Base-by-base conservation (phyloP, 2,113 vertebrate genomes). In the Mohoua ochrocephala region DNA sequence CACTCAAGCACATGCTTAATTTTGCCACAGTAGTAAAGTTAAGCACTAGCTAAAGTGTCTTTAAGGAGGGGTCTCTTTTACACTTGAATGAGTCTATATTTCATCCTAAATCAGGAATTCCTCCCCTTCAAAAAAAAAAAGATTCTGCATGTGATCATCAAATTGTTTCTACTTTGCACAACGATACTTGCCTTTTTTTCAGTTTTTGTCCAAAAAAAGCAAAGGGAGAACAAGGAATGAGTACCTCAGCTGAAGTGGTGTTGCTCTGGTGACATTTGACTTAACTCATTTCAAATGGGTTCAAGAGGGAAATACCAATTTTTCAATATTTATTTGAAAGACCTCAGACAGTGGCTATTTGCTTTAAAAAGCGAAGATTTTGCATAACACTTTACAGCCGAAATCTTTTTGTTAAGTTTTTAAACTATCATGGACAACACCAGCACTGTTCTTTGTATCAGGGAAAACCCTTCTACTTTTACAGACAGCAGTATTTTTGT, bases 11-110 rank as follows among this genome's bases (percentile, higher is more conserved):
- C 85, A 65, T 96, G 92, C 91, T 93, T 97, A 95, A 95, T 97
- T 96, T 96, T 95, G 95, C 89, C 94, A 91, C 86, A 95, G 93
- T 78, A 95, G 94, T 97, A 97, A 97, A 96, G 92, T 93, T 94
- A 91, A 96, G 87, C 8, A 21, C 86, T 76, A 96, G 93, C 93
- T 81, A 89, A 95, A 95, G 80, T 91, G 87, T 94, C 95, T 96
- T 81, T 78, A 91, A 90, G 89, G 79, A 95, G 39, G 42, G 70
- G 59, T 95, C 87, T 95, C 95, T 81, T 89, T 94, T 96, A 87
- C 95, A 67, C 64, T 90, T 84, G 90, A 90, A 50, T 47, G 84
- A 88, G 75, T 82, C 87, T 95, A 80, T 85, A 91, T 88, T 94
- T 90, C 92, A 85, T 81, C 82, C 84, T 94, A 96, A 97, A 96